These are phyloP conservation scores for Phragmatobia fuliginosa DNA, from an alignment of 2,888 invertebrate genomes.

Conservation along the genomic window DNA sequence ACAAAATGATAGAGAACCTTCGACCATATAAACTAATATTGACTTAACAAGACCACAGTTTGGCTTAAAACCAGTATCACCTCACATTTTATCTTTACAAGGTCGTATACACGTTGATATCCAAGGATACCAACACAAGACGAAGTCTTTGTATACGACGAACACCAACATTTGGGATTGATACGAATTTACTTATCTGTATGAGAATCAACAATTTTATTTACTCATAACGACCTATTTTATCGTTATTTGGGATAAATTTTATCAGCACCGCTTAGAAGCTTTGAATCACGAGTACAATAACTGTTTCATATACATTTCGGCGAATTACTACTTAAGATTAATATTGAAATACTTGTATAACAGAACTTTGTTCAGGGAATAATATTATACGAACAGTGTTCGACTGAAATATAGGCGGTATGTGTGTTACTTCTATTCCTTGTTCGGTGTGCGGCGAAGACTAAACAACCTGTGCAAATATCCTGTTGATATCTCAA, in stretches of 20 bases:
- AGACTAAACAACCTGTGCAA: conserved; percentile 11
- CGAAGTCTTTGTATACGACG: conserved; percentile 14
- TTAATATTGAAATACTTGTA: conserved; percentile 17
- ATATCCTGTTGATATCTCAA: not conserved
- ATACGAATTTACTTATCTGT: conserved; percentile 16
- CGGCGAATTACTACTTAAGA: conserved; percentile 43
- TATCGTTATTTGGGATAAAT: conserved; percentile 18
- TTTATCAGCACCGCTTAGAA: conserved; percentile 18
- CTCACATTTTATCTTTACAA: conserved; percentile 41
- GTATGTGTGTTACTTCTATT: conserved; percentile 4
- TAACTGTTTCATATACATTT: conserved; percentile 42
- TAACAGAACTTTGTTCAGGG: conserved; percentile 11
- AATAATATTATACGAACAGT: conserved; percentile 4
- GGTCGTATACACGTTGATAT: conserved; percentile 30
- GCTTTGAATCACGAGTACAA: conserved; percentile 30
- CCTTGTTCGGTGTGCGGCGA: conserved; percentile 12
- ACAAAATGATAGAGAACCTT: conserved; percentile 11
- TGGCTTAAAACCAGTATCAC: conserved; percentile 12
- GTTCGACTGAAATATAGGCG: conserved; percentile 2
- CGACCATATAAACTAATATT: conserved; percentile 9
- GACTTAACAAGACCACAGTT: conserved; percentile 15
- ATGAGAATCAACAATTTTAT: conserved; percentile 23
- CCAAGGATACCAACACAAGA: conserved; percentile 25
- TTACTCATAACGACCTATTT: conserved; percentile 21
- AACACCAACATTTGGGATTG: conserved; percentile 21